Evolutionary conservation across 2,797 vertebrate genomes (phyloP).

Genomic region (Nyctalus aviator): DNA sequence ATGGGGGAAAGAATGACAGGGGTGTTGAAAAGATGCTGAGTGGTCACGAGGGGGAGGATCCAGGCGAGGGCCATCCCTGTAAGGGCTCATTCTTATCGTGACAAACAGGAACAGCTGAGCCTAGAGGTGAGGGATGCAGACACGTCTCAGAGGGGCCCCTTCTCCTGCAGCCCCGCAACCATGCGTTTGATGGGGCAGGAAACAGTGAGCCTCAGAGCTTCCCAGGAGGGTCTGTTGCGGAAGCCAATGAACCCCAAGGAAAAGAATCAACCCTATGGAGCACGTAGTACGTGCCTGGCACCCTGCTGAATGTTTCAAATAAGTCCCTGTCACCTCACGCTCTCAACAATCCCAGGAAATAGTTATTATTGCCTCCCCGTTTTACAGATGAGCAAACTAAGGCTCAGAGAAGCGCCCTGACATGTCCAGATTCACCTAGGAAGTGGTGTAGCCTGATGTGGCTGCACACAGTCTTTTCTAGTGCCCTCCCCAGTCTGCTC

Average conservation of each 20-base stretch:
- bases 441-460: neutral
- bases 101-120: neutral
- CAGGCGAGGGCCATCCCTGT: neutral
- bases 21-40: neutral
- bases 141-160: neutral
- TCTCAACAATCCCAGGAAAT: neutral
- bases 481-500: neutral
- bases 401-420: neutral
- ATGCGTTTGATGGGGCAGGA: neutral
- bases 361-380: neutral
- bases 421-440: neutral
- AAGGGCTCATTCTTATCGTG: neutral
- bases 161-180: neutral
- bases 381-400: neutral
- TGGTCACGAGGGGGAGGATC: neutral
- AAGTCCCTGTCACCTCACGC: neutral
- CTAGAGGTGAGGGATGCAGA: neutral
- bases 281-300: neutral
- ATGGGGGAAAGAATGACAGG: neutral
- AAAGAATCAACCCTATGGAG: neutral
- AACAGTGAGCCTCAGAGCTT: neutral
- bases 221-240: neutral
- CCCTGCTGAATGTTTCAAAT: neutral
- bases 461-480: neutral
- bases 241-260: rapidly evolving